phyloP scores from a whole-genome alignment of 2,113 vertebrate species.

The Clarias magur region DNA sequence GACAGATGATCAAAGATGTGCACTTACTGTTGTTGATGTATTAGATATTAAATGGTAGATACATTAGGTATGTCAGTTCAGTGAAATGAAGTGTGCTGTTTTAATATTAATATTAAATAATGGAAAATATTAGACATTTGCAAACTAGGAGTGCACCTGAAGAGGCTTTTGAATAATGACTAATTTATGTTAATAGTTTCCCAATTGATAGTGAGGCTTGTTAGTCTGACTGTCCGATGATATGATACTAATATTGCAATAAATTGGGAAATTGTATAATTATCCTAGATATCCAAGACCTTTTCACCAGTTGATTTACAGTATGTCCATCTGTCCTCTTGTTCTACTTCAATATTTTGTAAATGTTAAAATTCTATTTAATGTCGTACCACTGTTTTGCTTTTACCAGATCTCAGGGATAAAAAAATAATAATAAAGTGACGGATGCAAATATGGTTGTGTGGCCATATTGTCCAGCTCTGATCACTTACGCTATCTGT shows the following conservation, averaged over 20 bases:
- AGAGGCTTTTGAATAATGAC: neutral
- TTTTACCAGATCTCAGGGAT: neutral
- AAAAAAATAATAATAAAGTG: neutral
- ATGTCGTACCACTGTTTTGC: neutral
- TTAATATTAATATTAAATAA: neutral
- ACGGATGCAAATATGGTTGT: neutral
- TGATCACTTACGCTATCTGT: neutral
- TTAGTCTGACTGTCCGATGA: neutral
- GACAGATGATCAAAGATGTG: neutral
- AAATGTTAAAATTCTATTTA: neutral
- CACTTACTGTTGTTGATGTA: neutral
- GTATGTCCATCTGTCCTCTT: neutral
- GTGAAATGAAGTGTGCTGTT: neutral
- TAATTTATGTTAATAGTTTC: neutral
- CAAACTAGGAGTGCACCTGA: neutral
- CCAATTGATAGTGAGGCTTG: neutral
- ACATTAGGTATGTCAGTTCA: neutral
- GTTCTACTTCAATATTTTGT: neutral
- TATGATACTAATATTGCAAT: neutral
- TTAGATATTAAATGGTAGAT: neutral
- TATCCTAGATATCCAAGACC: neutral
- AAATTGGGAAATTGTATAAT: neutral
- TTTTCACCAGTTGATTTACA: neutral
- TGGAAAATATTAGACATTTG: neutral
- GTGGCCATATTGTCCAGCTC: neutral